phyloP scores from a whole-genome alignment of 2,888 invertebrate species.

The Cantharis rustica region DNA sequence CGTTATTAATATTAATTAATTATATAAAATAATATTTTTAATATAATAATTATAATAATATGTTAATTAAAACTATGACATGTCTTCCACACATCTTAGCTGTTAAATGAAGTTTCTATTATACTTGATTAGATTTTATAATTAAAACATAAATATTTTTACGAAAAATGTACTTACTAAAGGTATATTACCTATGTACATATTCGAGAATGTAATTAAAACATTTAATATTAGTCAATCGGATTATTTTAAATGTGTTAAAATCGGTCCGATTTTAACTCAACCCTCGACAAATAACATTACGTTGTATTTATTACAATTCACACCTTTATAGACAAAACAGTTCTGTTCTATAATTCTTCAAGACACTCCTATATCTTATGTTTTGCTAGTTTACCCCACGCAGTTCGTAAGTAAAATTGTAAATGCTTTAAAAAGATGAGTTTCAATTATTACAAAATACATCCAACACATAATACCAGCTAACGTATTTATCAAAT shows the following conservation, averaged over 20 bases:
- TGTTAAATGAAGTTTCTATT: too few species aligned
- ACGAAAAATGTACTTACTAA: too few species aligned
- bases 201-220: too few species aligned
- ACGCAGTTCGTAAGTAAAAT: constrained; percentile 27
- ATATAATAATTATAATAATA: too few species aligned
- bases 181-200: too few species aligned
- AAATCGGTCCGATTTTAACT: background rate
- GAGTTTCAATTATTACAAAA: constrained; percentile 28
- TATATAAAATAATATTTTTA: too few species aligned
- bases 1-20: too few species aligned
- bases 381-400: constrained; percentile 24
- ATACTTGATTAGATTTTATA: too few species aligned
- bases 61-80: too few species aligned
- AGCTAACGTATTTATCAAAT: constrained; percentile 9
- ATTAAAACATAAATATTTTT: too few species aligned
- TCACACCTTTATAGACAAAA: constrained; percentile 23
- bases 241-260: background rate
- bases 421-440: constrained; percentile 22
- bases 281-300: background rate
- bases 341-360: constrained; percentile 24
- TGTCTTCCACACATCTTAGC: too few species aligned
- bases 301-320: constrained; percentile 13
- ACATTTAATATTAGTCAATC: background rate
- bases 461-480: constrained; percentile 24
- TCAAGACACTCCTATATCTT: constrained; percentile 25